Evolutionary conservation across 2,888 invertebrate genomes (phyloP).

Genomic region (Lochmaea capreae): DNA sequence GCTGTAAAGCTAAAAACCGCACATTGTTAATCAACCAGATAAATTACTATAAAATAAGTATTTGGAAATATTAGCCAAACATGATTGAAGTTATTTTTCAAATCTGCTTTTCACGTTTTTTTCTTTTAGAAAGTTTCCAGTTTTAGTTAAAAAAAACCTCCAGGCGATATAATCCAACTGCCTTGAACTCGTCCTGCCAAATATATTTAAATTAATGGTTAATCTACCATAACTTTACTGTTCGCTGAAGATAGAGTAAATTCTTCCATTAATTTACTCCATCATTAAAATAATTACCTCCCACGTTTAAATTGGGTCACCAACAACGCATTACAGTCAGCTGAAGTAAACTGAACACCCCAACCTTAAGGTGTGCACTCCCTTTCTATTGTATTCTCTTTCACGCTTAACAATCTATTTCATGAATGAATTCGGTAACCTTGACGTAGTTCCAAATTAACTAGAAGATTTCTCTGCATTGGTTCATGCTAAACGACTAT

Average conservation of each 20-base stretch:
- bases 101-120: no score
- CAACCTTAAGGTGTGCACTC: neutral
- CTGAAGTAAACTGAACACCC: constrained; percentile 4
- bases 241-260: no score
- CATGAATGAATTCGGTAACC: constrained; percentile 11
- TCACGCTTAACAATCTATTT: neutral
- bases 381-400: constrained; percentile 11
- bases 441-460: constrained; percentile 1
- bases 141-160: no score
- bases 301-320: neutral
- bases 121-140: no score
- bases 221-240: no score
- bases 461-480: neutral
- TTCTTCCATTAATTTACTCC: neutral
- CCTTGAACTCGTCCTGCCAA: no score
- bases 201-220: no score
- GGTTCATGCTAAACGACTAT: neutral
- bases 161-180: no score
- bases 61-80: no score
- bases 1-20: constrained; percentile 56
- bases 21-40: no score
- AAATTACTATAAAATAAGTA: no score
- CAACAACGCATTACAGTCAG: neutral
- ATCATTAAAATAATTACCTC: neutral
- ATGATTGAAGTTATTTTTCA: no score